A percentile compares a stretch with the other conserved stretches of the same genome.
These are phyloP conservation scores for Pachypeltis micranthus DNA, from an alignment of 1,140 invertebrate species.

Conservation along the genomic window DNA sequence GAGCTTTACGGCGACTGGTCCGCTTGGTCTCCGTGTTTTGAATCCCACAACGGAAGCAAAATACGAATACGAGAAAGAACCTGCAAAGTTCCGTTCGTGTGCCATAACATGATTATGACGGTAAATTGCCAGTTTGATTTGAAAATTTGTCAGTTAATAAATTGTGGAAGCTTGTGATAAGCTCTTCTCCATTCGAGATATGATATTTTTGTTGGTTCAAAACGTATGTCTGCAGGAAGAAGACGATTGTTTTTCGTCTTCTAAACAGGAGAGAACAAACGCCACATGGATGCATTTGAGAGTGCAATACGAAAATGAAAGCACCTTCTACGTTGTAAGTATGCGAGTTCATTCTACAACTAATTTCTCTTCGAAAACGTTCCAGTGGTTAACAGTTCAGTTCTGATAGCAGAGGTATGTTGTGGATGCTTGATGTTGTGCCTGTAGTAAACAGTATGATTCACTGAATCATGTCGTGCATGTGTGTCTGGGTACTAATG, in stretches of 20 bases:
- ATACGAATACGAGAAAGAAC: slow-evolving; percentile 8
- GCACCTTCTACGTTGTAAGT: background rate
- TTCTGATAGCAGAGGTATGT: too few relatives aligned
- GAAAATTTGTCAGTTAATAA: too few relatives aligned
- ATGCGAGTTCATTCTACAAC: too few relatives aligned
- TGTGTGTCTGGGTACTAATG: too few relatives aligned
- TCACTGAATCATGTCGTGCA: too few relatives aligned
- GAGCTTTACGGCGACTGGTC: background rate
- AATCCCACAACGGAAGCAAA: background rate
- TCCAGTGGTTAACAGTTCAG: too few relatives aligned
- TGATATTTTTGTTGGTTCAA: background rate
- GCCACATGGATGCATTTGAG: background rate
- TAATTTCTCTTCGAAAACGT: too few relatives aligned
- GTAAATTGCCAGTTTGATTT: too few relatives aligned
- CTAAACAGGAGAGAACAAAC: background rate
- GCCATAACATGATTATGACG: slow-evolving; percentile 7
- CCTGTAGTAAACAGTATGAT: too few relatives aligned
- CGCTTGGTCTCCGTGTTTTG: background rate
- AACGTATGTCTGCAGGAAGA: background rate
- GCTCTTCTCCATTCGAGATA: too few relatives aligned
- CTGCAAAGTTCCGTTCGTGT: slow-evolving; percentile 9
- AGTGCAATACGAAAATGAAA: background rate
- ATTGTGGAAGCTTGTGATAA: too few relatives aligned
- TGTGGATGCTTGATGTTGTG: too few relatives aligned
- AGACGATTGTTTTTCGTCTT: background rate